Conservation (phyloP, 2,888 invertebrate genomes). For the Cryptophagus acutangulus region DNA sequence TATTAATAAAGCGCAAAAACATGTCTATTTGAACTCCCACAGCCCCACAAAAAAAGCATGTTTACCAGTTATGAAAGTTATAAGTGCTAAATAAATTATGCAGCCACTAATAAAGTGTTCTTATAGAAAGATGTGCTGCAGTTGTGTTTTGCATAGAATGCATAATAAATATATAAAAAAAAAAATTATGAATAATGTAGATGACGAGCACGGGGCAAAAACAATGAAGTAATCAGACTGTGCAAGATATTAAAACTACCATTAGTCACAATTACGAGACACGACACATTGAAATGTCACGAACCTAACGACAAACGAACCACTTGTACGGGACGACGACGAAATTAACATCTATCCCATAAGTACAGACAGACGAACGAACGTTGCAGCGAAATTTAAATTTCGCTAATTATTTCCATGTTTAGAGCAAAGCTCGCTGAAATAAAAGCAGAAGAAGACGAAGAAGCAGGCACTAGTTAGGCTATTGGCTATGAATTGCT, state of each 20-base stretch:
- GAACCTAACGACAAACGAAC: constrained; percentile 28
- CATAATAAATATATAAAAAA: constrained; percentile 12
- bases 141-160: not conserved
- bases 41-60: too few relatives aligned
- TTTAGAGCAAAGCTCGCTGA: not conserved
- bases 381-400: constrained; percentile 10
- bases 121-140: too few relatives aligned
- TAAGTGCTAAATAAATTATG: too few relatives aligned
- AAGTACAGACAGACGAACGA: not conserved
- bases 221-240: constrained; percentile 36
- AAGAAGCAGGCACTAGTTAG: too few relatives aligned
- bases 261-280: constrained; percentile 37
- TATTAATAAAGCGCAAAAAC: too few relatives aligned
- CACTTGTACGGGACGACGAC: constrained; percentile 20
- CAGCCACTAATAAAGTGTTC: too few relatives aligned
- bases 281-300: constrained; percentile 32
- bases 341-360: constrained; percentile 13
- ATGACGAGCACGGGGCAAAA: constrained; percentile 23
- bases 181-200: constrained; percentile 25
- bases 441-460: not conserved
- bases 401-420: constrained; percentile 16
- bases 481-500: not conserved
- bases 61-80: too few relatives aligned
- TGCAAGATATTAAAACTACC: constrained; percentile 33
- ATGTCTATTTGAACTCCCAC: too few relatives aligned